phyloP scores from a whole-genome alignment of 2,113 vertebrate species.

The Grantiella picta region DNA sequence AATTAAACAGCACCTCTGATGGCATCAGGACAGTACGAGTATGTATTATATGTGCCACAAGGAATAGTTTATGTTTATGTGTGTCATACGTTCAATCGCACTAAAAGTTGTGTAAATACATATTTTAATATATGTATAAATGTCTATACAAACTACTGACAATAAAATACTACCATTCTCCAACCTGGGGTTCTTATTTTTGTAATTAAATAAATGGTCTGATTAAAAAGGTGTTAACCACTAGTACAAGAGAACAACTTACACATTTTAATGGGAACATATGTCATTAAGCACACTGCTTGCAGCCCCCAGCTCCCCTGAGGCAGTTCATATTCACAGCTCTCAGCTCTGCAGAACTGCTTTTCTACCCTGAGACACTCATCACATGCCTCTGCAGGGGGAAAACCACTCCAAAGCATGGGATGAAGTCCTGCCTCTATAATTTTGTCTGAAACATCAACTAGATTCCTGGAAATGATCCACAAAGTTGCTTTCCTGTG shows the following conservation, averaged over 20 bases:
- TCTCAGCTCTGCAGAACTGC: background rate
- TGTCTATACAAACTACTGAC: background rate
- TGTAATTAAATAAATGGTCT: background rate
- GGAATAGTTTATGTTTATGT: background rate
- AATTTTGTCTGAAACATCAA: background rate
- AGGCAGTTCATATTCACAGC: background rate
- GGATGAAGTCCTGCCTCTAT: background rate
- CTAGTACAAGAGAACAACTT: conserved; percentile 4
- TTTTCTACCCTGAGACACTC: background rate
- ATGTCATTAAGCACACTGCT: background rate
- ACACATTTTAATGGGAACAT: conserved; percentile 31
- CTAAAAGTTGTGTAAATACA: background rate
- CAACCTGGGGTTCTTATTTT: background rate
- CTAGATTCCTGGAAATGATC: background rate
- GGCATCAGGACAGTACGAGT: background rate
- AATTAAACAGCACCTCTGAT: background rate
- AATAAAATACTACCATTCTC: background rate
- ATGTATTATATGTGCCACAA: background rate
- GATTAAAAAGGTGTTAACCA: conserved; percentile 42
- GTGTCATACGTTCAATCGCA: background rate
- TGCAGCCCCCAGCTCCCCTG: background rate
- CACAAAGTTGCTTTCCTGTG: background rate
- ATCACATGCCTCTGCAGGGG: background rate
- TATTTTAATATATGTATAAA: background rate
- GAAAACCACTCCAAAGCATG: background rate